Evolutionary conservation across 2,113 vertebrate species (phyloP).

Genomic region (Leptodactylus fuscus): DNA sequence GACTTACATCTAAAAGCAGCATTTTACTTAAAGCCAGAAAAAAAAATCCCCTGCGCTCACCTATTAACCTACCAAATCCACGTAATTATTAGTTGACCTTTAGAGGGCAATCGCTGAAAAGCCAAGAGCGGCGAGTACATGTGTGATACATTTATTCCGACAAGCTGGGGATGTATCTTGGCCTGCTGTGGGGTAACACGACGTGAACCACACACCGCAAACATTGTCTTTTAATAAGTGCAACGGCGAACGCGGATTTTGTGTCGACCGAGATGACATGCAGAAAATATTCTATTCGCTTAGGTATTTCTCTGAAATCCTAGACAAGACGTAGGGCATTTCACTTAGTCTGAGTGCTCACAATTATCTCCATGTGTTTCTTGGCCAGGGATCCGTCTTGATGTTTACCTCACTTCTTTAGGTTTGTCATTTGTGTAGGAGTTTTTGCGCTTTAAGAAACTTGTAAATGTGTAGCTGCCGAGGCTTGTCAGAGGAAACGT

Average conservation of each 20-base stretch:
- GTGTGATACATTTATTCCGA: constrained; percentile 38
- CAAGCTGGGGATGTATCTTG: not conserved
- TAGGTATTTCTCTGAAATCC: constrained; percentile 40
- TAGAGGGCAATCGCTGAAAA: constrained; percentile 19
- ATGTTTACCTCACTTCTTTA: not conserved
- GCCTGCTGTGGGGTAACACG: constrained; percentile 42
- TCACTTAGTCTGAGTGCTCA: constrained; percentile 20
- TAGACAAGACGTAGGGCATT: constrained; percentile 32
- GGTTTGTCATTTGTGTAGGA: constrained; percentile 31
- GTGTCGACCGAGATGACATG: constrained; percentile 34
- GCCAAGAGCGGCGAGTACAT: not conserved
- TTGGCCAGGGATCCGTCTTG: not conserved
- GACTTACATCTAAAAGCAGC: constrained; percentile 7
- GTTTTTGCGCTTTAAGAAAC: constrained; percentile 25
- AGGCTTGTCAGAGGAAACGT: constrained; percentile 35
- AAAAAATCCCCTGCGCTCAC: constrained; percentile 14
- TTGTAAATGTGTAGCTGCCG: constrained; percentile 27
- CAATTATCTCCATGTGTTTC: constrained; percentile 33
- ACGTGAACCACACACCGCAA: constrained; percentile 13
- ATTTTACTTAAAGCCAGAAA: constrained; percentile 15
- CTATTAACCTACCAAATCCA: constrained; percentile 52
- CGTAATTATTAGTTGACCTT: constrained; percentile 42
- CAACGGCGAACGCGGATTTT: not conserved
- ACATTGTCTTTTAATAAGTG: constrained; percentile 35
- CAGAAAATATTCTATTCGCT: constrained; percentile 33